Evolutionary conservation across 2,888 invertebrate genomes (phyloP), one percentile per base, ranked within the genome.

Genomic region (Heliconius cydno): DNA sequence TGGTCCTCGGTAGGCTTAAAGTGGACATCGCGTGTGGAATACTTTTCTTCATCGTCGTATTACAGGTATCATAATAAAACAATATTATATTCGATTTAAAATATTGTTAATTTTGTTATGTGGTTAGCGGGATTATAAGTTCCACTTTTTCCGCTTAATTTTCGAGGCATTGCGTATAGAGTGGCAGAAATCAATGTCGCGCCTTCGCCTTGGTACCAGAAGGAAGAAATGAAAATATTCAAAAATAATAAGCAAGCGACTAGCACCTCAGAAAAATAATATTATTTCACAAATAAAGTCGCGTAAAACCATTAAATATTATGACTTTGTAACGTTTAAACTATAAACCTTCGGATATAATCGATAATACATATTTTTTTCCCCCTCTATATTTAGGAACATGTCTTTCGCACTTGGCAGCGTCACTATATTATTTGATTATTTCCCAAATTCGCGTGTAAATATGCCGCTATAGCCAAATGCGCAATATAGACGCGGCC

Each of bases 21-120:
- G 99, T 99, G 72, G 96, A 98, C 87, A 97, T 98, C 87, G 98
- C 98, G 22, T 99, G 98, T 88, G 98, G 98, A 66, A 92, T 98
- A 19, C 96, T 99, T 10, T 99, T 99, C 95, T 98, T 98, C 94
- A 99, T 99, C 86, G 99, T 99, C 75, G 97, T 98, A 75, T 95
- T 99, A 87, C 99, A 99, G 96, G 98, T 98, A 90, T 25, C 13
- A 10, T 3, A n/a, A 10, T 60, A 9, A 60, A 60, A 19, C 19
- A 46, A 15, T 46, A 15, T 1, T 52, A 46, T 22, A 22, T 22
- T 60, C n/a, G 60, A 60, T 60, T n/a, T 60, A 60, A 60, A n/a
- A 60, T n/a, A 60, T n/a, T 60, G 52, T 60, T 60, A 60, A 12
- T 6, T 60, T 60, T 34, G 0, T 7, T 34, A 34, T 34, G 7